Percentiles rank a stretch among this genome's conserved stretches.
phyloP scores from a whole-genome alignment of 2,888 invertebrate species.

The Xestia ashworthii region DNA sequence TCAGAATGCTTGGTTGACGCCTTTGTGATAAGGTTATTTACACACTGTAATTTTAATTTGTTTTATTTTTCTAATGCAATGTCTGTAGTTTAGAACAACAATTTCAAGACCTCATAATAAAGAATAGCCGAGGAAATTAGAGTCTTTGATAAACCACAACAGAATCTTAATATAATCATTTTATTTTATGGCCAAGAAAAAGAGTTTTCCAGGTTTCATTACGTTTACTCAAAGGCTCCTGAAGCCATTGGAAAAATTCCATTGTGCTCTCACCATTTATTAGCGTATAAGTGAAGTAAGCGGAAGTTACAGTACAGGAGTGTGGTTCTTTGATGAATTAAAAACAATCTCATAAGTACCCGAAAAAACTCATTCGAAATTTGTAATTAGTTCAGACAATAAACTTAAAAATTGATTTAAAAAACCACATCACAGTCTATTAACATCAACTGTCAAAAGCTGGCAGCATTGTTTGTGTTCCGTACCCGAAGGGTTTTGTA shows the following conservation, averaged over 20 bases:
- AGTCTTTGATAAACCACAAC: background rate
- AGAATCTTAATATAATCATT: background rate
- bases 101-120: background rate
- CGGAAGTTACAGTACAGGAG: background rate
- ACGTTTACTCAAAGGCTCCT: slow-evolving; percentile 13
- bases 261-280: slow-evolving; percentile 22
- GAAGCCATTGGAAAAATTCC: slow-evolving; percentile 17
- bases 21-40: too few relatives aligned
- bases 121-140: background rate
- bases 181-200: background rate
- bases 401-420: too few relatives aligned
- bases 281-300: slow-evolving; percentile 9
- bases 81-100: too few relatives aligned
- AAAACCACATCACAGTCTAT: too few relatives aligned
- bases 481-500: too few relatives aligned
- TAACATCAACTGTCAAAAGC: too few relatives aligned
- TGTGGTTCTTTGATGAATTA: background rate
- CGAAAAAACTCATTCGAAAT: too few relatives aligned
- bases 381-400: too few relatives aligned
- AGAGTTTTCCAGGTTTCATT: background rate
- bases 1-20: too few relatives aligned
- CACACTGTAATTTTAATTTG: background rate
- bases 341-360: background rate
- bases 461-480: too few relatives aligned
- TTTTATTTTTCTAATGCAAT: background rate